Base-by-base conservation (phyloP, 2,888 invertebrate species). In the Thereva nobilitata region DNA sequence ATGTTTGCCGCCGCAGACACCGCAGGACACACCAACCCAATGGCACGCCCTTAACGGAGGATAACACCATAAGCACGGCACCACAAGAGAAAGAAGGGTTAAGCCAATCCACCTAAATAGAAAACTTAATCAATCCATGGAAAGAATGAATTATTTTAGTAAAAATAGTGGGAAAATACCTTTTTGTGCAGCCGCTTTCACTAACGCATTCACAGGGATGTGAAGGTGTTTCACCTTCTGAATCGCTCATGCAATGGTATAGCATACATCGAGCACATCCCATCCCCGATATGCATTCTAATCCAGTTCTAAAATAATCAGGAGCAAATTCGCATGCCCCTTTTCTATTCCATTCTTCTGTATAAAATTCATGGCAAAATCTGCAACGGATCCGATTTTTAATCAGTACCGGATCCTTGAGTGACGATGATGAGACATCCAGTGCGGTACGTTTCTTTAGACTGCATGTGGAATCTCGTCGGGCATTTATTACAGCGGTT, bases 21-120 rank as follows among this genome's bases (percentile, higher is more conserved):
- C 90, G 76, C 93, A 92, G 64, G 87, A 85, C 70, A 90, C 85
- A 61, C 93, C 93, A 75, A 92, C 89, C 83, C 87, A 86, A 82
- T 95, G 95, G 76, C 90, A 89, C 74, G 91, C 89, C 74, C 89
- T 89, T 71, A 96, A 84, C 68, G 95, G 94, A 75, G 91, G 87
- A 84, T 97, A 97, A 82, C 94, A 92, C 87, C 96, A 97, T 75
- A 97, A 85, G 82, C 97, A 97, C 72, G 97, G 97, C 76, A 96
- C 91, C 74, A 96, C 83, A 71, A 95, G 82, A 68, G 93, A 92
- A 64, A 97, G 86, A 70, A 96, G 84, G 38, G 93, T 88, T 73
- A 97, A 82, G 67, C 93, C 92, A 72, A 92, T 79, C 95, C 96
- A 96, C 55, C 87, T 85, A 79, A 0, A 8, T 41, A 41, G 9